A percentile compares a stretch with the other conserved stretches of the same genome.
These are phyloP conservation scores for Pollenia amentaria DNA, from an alignment of 2,888 invertebrate genomes.

Conservation along the genomic window DNA sequence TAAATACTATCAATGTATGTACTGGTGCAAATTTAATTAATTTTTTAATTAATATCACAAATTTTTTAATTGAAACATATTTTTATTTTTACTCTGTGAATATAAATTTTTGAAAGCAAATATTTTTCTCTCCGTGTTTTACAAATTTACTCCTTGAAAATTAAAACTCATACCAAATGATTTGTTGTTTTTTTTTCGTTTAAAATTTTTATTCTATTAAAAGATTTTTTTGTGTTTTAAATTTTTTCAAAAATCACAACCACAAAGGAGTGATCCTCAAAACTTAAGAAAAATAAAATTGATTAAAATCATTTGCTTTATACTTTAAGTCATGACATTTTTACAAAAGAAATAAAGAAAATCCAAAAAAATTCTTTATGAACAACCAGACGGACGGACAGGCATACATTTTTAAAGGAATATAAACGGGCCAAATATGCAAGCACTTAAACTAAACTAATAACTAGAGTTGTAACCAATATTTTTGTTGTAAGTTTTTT, in stretches of 20 bases:
- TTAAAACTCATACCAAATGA: slow-evolving; percentile 42
- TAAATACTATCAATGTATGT: no score
- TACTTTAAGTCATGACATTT: slow-evolving; percentile 69
- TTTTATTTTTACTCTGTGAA: no score
- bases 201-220: background rate
- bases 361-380: slow-evolving; percentile 42
- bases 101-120: background rate
- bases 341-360: slow-evolving; percentile 44
- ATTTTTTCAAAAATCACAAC: slow-evolving; percentile 61
- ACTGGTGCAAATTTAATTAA: no score
- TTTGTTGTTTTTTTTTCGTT: slow-evolving; percentile 46
- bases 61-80: no score
- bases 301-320: slow-evolving; percentile 76
- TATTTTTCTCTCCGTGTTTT: slow-evolving; percentile 32
- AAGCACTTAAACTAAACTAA: slow-evolving; percentile 28
- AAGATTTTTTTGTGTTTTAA: background rate
- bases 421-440: background rate
- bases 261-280: slow-evolving; percentile 76
- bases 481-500: slow-evolving; percentile 21
- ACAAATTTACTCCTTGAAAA: slow-evolving; percentile 9
- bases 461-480: slow-evolving; percentile 64
- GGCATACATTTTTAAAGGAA: background rate
- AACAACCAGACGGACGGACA: slow-evolving; percentile 14
- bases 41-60: no score
- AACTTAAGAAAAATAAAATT: slow-evolving; percentile 64